Base-by-base conservation (phyloP, 2,113 vertebrate genomes). In the Malurus cyaneus region DNA sequence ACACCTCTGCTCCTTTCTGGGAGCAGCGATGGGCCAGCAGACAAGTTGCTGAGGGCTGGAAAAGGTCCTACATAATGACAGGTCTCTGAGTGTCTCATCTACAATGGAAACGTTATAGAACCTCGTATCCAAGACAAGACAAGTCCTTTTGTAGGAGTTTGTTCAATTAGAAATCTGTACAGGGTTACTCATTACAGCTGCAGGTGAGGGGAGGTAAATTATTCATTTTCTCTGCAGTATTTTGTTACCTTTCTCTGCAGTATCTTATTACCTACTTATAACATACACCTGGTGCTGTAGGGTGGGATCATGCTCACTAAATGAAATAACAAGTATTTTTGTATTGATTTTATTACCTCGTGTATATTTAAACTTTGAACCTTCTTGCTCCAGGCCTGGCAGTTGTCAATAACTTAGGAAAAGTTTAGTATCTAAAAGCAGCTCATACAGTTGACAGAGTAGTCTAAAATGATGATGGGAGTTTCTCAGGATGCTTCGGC, bases 1-100 rank as follows among this genome's bases (percentile, higher is more conserved):
- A 9, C n/a, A 23, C 19, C 46, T 26, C 12, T 49, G 60, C 54
- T 17, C 3, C 41, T 77, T 4, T 14, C 2, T 20, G 53, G n/a
- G 44, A 23, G 41, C 41, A 7, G 20, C 11, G 20, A 7, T 13
- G 14, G 32, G 32, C 41, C 52, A 57, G 49, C 78, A 36, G 77
- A 15, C n/a, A 17, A n/a, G 17, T 2, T 53, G 5, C 54, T 8
- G 47, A 62, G n/a, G 15, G 9, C 1, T 62, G 56, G 60, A 34
- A 44, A 32, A 34, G n/a, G 52, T 18, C 3, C 0, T 6, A 0
- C 20, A 8, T 50, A 23, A 12, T 2, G 16, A 13, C 21, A 4
- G 23, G 6, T 42, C 49, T 70, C 52, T 0, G 5, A 26, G 50
- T 54, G 23, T 53, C 71, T 74, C 15, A 4, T 32, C 62, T 67